Percentiles rank a stretch among this genome's conserved stretches.
Evolutionary conservation across 2,888 invertebrate genomes (phyloP).

Genomic region (Spodoptera exigua): DNA sequence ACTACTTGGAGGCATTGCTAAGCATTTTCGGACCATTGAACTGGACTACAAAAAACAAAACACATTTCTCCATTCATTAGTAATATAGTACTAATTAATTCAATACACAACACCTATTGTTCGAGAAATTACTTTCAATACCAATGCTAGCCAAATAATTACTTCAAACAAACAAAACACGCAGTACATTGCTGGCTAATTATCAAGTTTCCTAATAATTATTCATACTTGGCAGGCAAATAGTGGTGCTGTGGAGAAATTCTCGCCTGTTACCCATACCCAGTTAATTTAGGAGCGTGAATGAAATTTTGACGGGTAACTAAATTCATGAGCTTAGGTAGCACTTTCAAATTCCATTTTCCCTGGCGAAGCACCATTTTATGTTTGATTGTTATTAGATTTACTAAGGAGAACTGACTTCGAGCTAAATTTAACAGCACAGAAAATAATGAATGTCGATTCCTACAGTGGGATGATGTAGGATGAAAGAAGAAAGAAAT

Average conservation of each 20-base stretch:
- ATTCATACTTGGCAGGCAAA: constrained; percentile 30
- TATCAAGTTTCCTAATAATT: constrained; percentile 26
- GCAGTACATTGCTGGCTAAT: constrained; percentile 26
- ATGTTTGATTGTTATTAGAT: too few relatives aligned
- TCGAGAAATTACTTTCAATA: constrained; percentile 35
- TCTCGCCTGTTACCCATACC: constrained; percentile 3
- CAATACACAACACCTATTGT: constrained; percentile 10
- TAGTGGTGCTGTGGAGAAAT: constrained; percentile 18
- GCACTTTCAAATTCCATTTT: constrained; percentile 22
- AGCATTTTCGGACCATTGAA: too few relatives aligned
- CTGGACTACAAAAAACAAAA: neutral
- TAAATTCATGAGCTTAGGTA: constrained; percentile 14
- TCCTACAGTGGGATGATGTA: too few relatives aligned
- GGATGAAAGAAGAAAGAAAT: too few relatives aligned
- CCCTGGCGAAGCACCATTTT: neutral
- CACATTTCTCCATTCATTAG: neutral
- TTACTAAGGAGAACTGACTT: too few relatives aligned
- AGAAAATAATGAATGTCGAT: too few relatives aligned
- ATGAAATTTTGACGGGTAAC: constrained; percentile 35
- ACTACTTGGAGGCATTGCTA: too few relatives aligned
- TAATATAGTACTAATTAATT: constrained; percentile 9
- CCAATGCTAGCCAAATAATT: constrained; percentile 24
- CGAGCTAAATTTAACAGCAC: too few relatives aligned
- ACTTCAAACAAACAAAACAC: constrained; percentile 21
- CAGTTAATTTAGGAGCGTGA: constrained; percentile 18